Percentiles rank a stretch among this genome's conserved stretches.
These are phyloP conservation scores for Tanypteryx hageni DNA, from an alignment of 2,888 invertebrate genomes.

Conservation along the genomic window DNA sequence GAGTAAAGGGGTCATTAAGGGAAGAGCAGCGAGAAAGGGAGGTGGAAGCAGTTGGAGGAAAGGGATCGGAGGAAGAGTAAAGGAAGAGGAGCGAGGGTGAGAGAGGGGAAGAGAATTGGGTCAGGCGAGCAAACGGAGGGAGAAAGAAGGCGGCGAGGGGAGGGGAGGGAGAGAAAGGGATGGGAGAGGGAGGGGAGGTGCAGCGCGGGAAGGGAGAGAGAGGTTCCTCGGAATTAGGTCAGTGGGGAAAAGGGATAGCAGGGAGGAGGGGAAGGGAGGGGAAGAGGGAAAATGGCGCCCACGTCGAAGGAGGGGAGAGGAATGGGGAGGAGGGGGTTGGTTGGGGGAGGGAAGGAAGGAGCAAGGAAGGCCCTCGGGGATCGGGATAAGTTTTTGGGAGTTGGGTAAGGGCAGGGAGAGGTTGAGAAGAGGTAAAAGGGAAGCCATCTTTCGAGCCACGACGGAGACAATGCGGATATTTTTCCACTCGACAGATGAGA, in stretches of 20 bases:
- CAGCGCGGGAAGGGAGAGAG: background rate
- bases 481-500: too few relatives aligned
- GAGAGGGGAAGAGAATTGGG: background rate
- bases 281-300: background rate
- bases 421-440: background rate
- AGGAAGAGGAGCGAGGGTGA: background rate
- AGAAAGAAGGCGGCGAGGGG: background rate
- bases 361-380: background rate
- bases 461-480: too few relatives aligned
- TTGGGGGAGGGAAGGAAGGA: too few relatives aligned
- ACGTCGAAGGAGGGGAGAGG: background rate
- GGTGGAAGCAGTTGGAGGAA: too few relatives aligned
- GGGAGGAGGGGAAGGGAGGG: background rate
- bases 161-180: background rate
- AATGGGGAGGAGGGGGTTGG: background rate
- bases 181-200: background rate
- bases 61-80: too few relatives aligned
- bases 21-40: background rate
- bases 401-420: constrained; percentile 22
- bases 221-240: background rate
- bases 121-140: background rate
- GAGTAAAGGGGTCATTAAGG: too few relatives aligned
- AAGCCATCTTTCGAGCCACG: background rate
- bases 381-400: constrained; percentile 10
- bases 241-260: background rate